A percentile compares a stretch with the other conserved stretches of the same genome.
These are phyloP conservation scores for Timema podura DNA, from an alignment of 2,888 invertebrate species.

Conservation along the genomic window DNA sequence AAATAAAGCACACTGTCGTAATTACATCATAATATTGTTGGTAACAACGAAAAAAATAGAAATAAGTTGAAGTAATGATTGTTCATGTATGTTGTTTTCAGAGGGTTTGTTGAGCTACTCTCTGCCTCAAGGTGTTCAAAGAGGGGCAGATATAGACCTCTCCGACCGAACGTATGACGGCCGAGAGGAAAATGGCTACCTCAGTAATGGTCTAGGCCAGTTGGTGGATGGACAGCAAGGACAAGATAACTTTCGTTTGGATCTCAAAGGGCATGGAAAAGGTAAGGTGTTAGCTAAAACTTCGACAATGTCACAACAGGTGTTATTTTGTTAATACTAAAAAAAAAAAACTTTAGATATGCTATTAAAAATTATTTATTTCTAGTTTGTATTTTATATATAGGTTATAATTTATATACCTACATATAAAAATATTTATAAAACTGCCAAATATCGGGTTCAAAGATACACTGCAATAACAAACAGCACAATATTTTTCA, in stretches of 20 bases:
- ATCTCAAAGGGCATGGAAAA: conserved; percentile 62
- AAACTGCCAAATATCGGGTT: too few species aligned
- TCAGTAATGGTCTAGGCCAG: conserved; percentile 72
- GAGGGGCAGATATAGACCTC: conserved; percentile 69
- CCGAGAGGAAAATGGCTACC: conserved; percentile 56
- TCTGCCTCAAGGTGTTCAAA: conserved; percentile 68
- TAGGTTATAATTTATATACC: background rate
- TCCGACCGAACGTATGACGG: conserved; percentile 79
- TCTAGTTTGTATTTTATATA: background rate
- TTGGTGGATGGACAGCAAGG: conserved; percentile 73
- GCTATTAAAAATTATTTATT: background rate
- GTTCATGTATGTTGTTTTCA: conserved; percentile 43
- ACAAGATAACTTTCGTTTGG: conserved; percentile 66
- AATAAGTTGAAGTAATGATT: too few species aligned
- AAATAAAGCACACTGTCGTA: too few species aligned
- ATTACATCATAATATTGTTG: too few species aligned
- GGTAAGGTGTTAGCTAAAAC: conserved; percentile 47
- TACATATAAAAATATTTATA: too few species aligned
- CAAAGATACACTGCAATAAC: too few species aligned
- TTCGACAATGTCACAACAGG: background rate
- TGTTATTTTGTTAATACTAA: background rate
- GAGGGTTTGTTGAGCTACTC: conserved; percentile 76
- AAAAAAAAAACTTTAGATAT: background rate
- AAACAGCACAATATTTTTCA: too few species aligned
- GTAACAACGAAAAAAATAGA: too few species aligned